phyloP scores from a whole-genome alignment of 2,113 vertebrate species.

The Amphiprion percula region DNA sequence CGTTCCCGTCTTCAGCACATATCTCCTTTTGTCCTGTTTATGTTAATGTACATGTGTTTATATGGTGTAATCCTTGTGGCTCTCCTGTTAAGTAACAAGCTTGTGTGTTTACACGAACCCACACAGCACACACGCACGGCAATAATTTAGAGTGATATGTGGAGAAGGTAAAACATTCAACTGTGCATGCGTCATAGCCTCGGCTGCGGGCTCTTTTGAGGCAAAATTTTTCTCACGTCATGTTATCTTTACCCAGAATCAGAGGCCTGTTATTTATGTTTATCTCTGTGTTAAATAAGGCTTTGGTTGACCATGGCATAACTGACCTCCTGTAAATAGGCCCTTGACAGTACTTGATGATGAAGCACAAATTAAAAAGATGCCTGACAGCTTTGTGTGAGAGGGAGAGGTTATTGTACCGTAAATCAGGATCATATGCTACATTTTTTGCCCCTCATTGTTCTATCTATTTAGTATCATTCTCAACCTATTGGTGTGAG shows the following conservation, averaged over 20 bases:
- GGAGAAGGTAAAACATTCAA: conserved; percentile 42
- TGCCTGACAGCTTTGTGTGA: conserved; percentile 25
- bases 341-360: conserved; percentile 11
- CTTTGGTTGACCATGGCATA: conserved; percentile 16
- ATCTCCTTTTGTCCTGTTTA: conserved; percentile 59
- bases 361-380: conserved; percentile 27
- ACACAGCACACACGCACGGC: conserved; percentile 50
- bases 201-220: conserved; percentile 36
- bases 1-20: conserved; percentile 28
- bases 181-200: conserved; percentile 57
- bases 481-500: not conserved
- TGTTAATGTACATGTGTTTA: conserved; percentile 58
- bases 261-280: not conserved
- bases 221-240: conserved; percentile 11
- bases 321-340: conserved; percentile 31
- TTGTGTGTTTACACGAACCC: conserved; percentile 53
- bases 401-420: conserved; percentile 12
- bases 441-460: not conserved
- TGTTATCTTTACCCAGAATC: conserved; percentile 7
- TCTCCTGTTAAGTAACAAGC: conserved; percentile 43
- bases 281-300: conserved; percentile 9
- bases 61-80: conserved; percentile 29
- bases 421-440: conserved; percentile 12
- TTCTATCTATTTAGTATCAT: not conserved
- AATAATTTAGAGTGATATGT: conserved; percentile 40